Evolutionary conservation across 2,113 vertebrate genomes (phyloP), one percentile per base, ranked within the genome.

Genomic region (Acinonyx jubatus): DNA sequence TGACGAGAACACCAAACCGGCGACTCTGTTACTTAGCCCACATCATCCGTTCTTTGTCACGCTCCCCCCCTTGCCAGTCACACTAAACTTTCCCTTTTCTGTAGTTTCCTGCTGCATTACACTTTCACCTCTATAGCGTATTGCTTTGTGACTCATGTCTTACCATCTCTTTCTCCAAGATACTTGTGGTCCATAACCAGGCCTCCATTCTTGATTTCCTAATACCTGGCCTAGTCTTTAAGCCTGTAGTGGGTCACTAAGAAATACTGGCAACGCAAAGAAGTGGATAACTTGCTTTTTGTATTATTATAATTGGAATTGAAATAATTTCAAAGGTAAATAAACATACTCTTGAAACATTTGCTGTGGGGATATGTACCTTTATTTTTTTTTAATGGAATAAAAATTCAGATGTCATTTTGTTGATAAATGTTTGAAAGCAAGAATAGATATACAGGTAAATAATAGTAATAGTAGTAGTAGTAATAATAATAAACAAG

Each of bases 311-410:
- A 55, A 69, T 90, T 78, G 80, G 21, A 65, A 16, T 41, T 65
- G 63, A 82, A 29, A 94, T 68, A 9, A 63, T 79, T 95, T 92
- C 38, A 84, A 91, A 36, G 45, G 31, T 88, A 91, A 91, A 65
- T 41, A 23, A 91, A 65, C 31, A 23, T 13, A 69, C 6, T 73
- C 23, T 50, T 80, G 55, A 84, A 71, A 81, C 80, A 48, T 50
- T 96, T 88, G 13, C 1, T 61, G 0, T 13, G 63, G 65, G 92
- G 36, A 33, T 79, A n/a, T 69, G 6, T 12, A 66, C 23, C 12
- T 76, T 16, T 4, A 63, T 33, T 41, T 55, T n/a, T 33, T 96
- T 25, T 48, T 78, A 71, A 48, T 57, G 6, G 57, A 90, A 69
- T 36, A 23, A 63, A 11, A 82, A 57, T 50, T 38, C 31, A 66